phyloP scores from a whole-genome alignment of 2,113 vertebrate genomes.

The Tretioscincus oriximinensis region DNA sequence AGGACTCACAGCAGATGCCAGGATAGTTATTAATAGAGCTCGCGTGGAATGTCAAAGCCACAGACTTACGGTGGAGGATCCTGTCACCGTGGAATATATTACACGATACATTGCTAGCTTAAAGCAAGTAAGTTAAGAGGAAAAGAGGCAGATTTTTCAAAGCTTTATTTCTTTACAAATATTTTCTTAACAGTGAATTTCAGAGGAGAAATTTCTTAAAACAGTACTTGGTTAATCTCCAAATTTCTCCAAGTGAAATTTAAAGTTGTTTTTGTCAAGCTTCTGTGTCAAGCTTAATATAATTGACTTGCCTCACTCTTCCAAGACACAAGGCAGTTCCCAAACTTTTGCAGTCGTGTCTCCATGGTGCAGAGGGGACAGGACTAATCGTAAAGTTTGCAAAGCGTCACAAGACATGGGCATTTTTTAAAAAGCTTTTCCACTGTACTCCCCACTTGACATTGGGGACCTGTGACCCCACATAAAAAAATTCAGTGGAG shows the following conservation, averaged over 20 bases:
- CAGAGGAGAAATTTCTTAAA: fast-evolving
- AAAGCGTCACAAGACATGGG: too few relatives aligned
- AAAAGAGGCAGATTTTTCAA: not conserved
- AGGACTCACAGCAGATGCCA: conserved; percentile 86
- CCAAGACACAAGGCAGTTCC: too few relatives aligned
- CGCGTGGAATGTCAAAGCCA: conserved; percentile 89
- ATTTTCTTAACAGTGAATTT: not conserved
- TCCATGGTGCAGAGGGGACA: too few relatives aligned
- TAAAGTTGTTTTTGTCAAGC: not conserved
- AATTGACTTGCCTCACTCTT: too few relatives aligned
- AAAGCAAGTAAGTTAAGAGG: conserved; percentile 75
- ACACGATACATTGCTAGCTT: conserved; percentile 85
- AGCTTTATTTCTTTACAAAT: not conserved
- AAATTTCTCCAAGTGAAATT: not conserved
- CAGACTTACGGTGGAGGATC: conserved; percentile 86
- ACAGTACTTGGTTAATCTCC: not conserved
- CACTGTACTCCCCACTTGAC: too few relatives aligned
- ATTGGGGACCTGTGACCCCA: too few relatives aligned
- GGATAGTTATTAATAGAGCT: conserved; percentile 86
- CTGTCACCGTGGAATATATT: conserved; percentile 87
- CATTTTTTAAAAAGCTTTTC: too few relatives aligned
- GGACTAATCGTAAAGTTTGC: too few relatives aligned
- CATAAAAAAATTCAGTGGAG: too few relatives aligned
- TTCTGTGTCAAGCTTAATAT: not conserved
- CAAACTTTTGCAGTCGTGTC: too few relatives aligned